Evolutionary conservation across 1,140 invertebrate genomes (phyloP).

Genomic region (Drosophila nebulosa): DNA sequence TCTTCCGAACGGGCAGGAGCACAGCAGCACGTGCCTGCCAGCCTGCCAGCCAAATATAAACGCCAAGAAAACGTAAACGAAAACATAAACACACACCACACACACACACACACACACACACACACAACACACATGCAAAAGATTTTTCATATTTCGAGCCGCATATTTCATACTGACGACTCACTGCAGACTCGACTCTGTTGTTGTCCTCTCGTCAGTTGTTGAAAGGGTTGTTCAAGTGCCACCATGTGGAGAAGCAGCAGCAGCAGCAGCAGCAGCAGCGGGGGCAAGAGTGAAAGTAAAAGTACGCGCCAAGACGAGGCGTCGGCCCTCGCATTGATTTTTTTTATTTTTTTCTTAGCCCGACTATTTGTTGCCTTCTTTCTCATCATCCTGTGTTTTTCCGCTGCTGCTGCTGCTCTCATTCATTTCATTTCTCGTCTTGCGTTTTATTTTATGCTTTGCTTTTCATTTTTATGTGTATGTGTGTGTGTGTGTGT

Average conservation of each 20-base stretch:
- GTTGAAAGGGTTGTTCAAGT: conserved; percentile 67
- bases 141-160: conserved; percentile 72
- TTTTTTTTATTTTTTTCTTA: conserved; percentile 51
- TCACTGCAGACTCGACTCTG: conserved; percentile 24
- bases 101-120: conserved; percentile 23
- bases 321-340: conserved; percentile 52
- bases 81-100: conserved; percentile 23
- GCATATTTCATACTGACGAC: conserved; percentile 57
- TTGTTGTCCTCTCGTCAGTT: conserved; percentile 32
- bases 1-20: conserved; percentile 6
- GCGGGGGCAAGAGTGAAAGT: conserved; percentile 22
- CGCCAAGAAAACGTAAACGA: conserved; percentile 24
- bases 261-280: conserved; percentile 3
- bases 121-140: conserved; percentile 10
- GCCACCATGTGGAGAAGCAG: conserved; percentile 5
- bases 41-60: not conserved
- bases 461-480: conserved; percentile 55
- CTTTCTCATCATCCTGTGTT: conserved; percentile 18
- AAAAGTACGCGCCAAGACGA: conserved; percentile 52
- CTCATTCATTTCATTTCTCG: conserved; percentile 70
- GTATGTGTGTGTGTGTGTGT: conserved; percentile 23
- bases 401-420: conserved; percentile 32
- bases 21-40: conserved; percentile 24
- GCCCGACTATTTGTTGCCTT: conserved; percentile 18
- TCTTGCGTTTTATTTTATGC: conserved; percentile 67